Evolutionary conservation across 2,888 invertebrate species (phyloP).

Genomic region (Lithodes maja): DNA sequence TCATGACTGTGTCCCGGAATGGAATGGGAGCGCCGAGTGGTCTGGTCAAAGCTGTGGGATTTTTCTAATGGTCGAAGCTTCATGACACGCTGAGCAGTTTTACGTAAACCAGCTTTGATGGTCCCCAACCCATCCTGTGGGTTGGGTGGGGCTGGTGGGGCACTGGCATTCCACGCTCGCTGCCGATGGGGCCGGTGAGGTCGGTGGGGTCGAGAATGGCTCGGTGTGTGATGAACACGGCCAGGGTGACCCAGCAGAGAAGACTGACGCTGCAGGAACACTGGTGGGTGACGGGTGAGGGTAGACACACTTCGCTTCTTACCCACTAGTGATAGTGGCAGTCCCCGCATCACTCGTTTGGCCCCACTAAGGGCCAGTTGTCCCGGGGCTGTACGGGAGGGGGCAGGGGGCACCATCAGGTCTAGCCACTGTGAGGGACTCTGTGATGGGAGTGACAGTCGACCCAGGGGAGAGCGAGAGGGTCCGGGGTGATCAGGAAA

Average conservation of each 20-base stretch:
- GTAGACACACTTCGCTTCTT: constrained; percentile 30
- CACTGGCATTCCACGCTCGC: background rate
- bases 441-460: background rate
- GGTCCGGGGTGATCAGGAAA: background rate
- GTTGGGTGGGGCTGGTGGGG: background rate
- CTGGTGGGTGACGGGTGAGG: constrained; percentile 47
- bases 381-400: constrained; percentile 11
- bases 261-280: constrained; percentile 52
- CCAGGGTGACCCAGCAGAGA: constrained; percentile 12
- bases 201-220: background rate
- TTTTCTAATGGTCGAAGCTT: constrained; percentile 47
- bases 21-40: background rate
- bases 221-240: background rate
- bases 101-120: constrained; percentile 45
- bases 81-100: constrained; percentile 59
- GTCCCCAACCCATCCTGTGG: constrained; percentile 41
- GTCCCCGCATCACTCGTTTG: constrained; percentile 41
- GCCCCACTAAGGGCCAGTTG: constrained; percentile 32
- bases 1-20: constrained; percentile 1
- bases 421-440: constrained; percentile 60
- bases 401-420: constrained; percentile 46
- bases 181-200: background rate
- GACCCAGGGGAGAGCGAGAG: background rate
- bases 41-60: constrained; percentile 49
- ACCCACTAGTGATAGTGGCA: constrained; percentile 29